Evolutionary conservation across 2,113 vertebrate species (phyloP).

Genomic region (Tringa solitaria): DNA sequence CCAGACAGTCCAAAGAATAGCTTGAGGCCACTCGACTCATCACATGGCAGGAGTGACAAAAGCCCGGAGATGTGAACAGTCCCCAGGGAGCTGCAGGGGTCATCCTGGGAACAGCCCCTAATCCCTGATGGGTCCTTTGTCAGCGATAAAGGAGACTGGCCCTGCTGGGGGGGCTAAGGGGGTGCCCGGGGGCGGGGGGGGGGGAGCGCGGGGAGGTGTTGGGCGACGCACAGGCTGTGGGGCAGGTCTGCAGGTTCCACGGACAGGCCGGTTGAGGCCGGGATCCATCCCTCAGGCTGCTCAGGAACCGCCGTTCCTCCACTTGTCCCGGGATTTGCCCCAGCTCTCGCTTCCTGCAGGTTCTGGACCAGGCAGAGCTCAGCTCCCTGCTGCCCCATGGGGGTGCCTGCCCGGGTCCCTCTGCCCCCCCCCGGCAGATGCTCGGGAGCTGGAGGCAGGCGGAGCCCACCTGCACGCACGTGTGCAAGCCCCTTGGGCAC

Average conservation of each 20-base stretch:
- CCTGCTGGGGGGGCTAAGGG: rapidly evolving
- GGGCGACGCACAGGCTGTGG: not conserved
- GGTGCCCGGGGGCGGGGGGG: not conserved
- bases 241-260: rapidly evolving
- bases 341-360: not conserved
- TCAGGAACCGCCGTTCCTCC: rapidly evolving
- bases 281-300: rapidly evolving
- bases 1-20: not conserved
- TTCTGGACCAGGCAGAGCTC: not conserved
- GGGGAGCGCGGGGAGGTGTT: too few relatives aligned
- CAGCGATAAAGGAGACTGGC: rapidly evolving
- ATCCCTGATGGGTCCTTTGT: not conserved
- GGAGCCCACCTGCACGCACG: rapidly evolving
- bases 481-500: not conserved
- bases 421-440: not conserved
- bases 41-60: not conserved
- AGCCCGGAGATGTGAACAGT: not conserved
- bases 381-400: rapidly evolving
- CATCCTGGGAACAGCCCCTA: not conserved
- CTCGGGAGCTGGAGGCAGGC: not conserved
- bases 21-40: not conserved
- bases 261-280: not conserved
- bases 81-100: not conserved
- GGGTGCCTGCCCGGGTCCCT: rapidly evolving
- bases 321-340: rapidly evolving